A percentile compares a stretch with the other conserved stretches of the same genome.
phyloP scores from a whole-genome alignment of 2,797 vertebrate species.

The Halcyon leucocephala region DNA sequence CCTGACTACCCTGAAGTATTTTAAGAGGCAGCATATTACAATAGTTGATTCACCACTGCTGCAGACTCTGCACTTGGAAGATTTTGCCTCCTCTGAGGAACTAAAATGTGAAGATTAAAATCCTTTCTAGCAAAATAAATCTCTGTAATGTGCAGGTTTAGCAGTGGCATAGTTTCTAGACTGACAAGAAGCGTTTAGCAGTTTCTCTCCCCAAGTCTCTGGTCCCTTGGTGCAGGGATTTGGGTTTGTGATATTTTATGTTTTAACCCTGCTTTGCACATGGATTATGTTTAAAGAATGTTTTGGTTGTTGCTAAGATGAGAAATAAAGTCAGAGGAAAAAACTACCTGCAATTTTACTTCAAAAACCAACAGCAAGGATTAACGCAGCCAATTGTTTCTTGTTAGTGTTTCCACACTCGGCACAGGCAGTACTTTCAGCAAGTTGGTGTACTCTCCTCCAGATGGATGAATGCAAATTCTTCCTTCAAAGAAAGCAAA shows the following conservation, averaged over 20 bases:
- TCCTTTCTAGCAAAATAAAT: conserved; percentile 50
- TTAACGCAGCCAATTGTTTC: background rate
- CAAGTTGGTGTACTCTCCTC: background rate
- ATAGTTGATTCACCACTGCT: conserved; percentile 73
- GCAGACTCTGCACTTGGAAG: conserved; percentile 48
- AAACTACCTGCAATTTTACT: background rate
- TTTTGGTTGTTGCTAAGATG: background rate
- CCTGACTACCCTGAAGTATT: conserved; percentile 78
- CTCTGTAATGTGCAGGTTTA: conserved; percentile 14
- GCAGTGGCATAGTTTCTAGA: background rate
- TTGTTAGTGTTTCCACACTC: background rate
- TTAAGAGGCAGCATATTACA: conserved; percentile 72
- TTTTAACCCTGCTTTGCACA: background rate
- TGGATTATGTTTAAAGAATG: background rate
- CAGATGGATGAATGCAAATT: background rate
- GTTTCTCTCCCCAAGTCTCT: background rate
- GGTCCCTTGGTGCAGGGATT: background rate
- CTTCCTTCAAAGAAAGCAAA: conserved; percentile 10
- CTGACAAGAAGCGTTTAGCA: background rate
- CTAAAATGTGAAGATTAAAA: conserved; percentile 58
- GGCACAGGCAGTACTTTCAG: background rate
- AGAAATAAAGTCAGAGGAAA: background rate
- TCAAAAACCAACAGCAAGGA: background rate
- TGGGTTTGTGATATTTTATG: background rate
- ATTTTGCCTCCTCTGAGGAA: conserved; percentile 46